Percentiles rank a stretch among this genome's conserved stretches.
Evolutionary conservation across 2,113 vertebrate species (phyloP).

Genomic region (Porphyrio hochstetteri): DNA sequence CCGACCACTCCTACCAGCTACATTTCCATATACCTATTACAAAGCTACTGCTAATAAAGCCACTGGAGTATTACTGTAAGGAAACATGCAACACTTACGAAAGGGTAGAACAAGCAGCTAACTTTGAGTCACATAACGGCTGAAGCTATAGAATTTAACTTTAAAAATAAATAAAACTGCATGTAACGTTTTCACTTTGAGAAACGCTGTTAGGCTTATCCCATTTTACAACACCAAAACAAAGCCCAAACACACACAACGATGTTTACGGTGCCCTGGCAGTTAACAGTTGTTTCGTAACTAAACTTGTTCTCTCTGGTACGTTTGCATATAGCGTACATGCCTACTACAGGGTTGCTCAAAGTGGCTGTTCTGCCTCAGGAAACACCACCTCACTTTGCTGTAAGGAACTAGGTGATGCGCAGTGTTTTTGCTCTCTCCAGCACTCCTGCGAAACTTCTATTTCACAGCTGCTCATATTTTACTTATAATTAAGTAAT

Average conservation of each 20-base stretch:
- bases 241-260: background rate
- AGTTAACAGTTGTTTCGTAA: constrained; percentile 18
- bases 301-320: background rate
- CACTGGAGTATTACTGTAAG: background rate
- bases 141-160: background rate
- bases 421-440: background rate
- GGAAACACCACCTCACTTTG: background rate
- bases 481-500: background rate
- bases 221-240: background rate
- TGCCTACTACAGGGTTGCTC: background rate
- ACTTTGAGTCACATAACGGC: background rate
- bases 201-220: background rate
- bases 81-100: background rate
- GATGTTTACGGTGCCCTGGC: constrained; percentile 1
- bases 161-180: background rate
- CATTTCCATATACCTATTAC: background rate
- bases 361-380: background rate
- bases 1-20: background rate
- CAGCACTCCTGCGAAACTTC: background rate
- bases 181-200: background rate
- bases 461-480: background rate
- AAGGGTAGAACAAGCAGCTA: background rate
- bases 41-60: background rate
- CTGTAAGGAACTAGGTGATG: background rate
- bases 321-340: background rate